These are phyloP conservation scores for Eristalis arbustorum DNA, from an alignment of 2,888 invertebrate species.

Conservation along the genomic window DNA sequence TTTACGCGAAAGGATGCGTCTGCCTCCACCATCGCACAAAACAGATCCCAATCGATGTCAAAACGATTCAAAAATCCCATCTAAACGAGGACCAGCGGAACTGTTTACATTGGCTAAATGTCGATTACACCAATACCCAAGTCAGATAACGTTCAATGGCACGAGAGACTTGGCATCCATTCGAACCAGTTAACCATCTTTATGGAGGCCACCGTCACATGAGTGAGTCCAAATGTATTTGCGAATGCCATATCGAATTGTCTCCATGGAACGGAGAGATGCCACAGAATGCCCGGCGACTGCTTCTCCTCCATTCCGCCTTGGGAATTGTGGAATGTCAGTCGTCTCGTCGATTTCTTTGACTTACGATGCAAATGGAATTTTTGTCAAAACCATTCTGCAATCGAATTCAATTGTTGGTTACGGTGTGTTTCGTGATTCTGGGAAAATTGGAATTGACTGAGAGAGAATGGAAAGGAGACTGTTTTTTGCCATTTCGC, in stretches of 20 bases:
- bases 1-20: background rate
- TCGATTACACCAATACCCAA: background rate
- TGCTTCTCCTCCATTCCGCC: background rate
- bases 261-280: background rate
- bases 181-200: background rate
- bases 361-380: constrained; percentile 23
- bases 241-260: background rate
- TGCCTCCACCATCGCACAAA: background rate
- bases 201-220: background rate
- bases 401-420: constrained; percentile 17
- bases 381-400: constrained; percentile 2
- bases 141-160: background rate
- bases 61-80: background rate
- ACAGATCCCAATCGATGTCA: background rate
- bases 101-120: background rate
- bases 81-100: background rate
- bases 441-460: background rate
- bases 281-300: background rate
- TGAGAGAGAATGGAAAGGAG: background rate
- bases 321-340: background rate
- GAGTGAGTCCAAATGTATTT: background rate
- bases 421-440: background rate
- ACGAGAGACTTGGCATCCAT: background rate
- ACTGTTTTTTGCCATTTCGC: background rate
- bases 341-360: constrained; percentile 23